Evolutionary conservation across 1,140 invertebrate species (phyloP), one percentile per base, ranked within the genome.

Genomic region (Semibalanus balanoides): DNA sequence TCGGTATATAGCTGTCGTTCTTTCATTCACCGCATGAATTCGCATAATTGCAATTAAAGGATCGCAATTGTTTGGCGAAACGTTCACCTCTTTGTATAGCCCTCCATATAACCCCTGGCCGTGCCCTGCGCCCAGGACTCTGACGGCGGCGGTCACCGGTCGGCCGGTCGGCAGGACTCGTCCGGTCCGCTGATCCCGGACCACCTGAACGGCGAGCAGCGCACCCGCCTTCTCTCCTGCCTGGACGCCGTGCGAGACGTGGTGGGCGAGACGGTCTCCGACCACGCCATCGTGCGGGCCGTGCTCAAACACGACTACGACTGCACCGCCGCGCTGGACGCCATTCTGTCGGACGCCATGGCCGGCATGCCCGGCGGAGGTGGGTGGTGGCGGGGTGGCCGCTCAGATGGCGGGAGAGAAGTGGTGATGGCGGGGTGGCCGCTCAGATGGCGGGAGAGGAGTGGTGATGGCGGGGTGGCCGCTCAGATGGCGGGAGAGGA

Each of bases 191-290:
- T 35, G 71, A 43, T 30, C 25, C 73, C 29, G 0, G 27, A 40
- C 22, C 74, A 43, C 79, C 84, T 92, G 14, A 85, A 85, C 77
- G 90, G 91, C 74, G 78, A 88, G 0, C 90, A 92, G 74, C 87
- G 88, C 85, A 90, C 87, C 0, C 90, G 89, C 82, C 84, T 96
- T 7, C 88, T 90, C 79, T 93, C 92, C 0, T 96, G 94, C 81
- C 85, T 96, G 19, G 93, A 96, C 82, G 88, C 91, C 81, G 87
- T 96, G 27, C 87, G 90, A 76, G 90, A 90, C 82, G 87, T 96
- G 40, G 86, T 95, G 74, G 93, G 93, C 40, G 91, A 95, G 77
- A 86, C 88, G 0, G 82, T 90, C 31, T 86, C 91, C 0, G 91
- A 94, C 77, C 85, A 88, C 76, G 84, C 88, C 51, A 86, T 95